Evolutionary conservation across 2,888 invertebrate genomes (phyloP).

Genomic region (Chaetogeoica ovagalla): DNA sequence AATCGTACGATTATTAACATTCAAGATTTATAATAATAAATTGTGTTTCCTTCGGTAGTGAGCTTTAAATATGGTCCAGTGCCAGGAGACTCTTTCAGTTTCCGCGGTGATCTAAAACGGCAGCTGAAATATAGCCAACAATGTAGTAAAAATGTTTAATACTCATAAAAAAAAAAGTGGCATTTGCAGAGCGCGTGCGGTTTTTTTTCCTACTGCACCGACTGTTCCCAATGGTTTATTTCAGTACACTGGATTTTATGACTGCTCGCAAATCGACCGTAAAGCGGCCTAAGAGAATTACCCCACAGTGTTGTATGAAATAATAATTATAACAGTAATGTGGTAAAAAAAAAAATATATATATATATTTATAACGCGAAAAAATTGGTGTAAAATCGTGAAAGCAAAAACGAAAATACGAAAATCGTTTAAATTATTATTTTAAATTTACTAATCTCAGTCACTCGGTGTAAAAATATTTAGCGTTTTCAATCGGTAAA

Average conservation of each 20-base stretch:
- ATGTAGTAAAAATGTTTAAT: constrained; percentile 40
- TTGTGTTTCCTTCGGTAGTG: background rate
- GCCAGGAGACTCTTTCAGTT: constrained; percentile 38
- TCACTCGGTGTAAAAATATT: background rate
- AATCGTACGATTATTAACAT: background rate
- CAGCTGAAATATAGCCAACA: constrained; percentile 50
- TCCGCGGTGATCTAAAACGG: constrained; percentile 15
- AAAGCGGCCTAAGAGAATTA: constrained; percentile 1
- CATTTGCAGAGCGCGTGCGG: constrained; percentile 17
- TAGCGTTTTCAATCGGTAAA: too few relatives aligned
- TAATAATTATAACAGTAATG: background rate
- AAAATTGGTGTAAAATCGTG: too few relatives aligned
- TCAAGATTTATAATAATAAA: background rate
- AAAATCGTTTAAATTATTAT: background rate
- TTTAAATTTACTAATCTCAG: background rate
- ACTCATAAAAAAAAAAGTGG: constrained; percentile 48
- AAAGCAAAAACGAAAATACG: background rate
- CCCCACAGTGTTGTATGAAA: background rate
- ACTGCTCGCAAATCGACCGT: background rate
- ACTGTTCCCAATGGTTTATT: constrained; percentile 27
- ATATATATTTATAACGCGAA: too few relatives aligned
- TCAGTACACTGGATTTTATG: constrained; percentile 25
- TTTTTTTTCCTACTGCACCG: constrained; percentile 18
- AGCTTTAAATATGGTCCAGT: constrained; percentile 15
- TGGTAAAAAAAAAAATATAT: too few relatives aligned